Conservation (phyloP, 2,113 vertebrate species). For the Callopanchax toddi region DNA sequence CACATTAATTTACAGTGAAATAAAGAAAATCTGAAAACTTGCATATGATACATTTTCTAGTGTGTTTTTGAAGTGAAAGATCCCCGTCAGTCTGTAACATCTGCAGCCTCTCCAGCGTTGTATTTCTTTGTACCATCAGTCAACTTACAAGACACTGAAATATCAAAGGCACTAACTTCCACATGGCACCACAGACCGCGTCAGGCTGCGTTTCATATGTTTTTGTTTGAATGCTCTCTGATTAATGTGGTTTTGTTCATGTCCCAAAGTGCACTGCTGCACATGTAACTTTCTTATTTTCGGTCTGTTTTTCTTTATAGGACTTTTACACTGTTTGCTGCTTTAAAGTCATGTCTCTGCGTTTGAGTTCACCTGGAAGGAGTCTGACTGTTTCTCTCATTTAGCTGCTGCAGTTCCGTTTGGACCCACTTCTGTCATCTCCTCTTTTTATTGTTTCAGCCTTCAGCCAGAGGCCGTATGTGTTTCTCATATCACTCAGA, state of each 20-base stretch:
- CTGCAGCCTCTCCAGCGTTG: not conserved
- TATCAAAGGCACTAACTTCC: not conserved
- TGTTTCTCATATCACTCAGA: not conserved
- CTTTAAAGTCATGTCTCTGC: not conserved
- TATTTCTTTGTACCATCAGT: not conserved
- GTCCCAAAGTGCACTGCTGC: not conserved
- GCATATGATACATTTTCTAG: not conserved
- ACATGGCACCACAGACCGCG: slow-evolving; percentile 1
- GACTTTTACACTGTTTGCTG: not conserved
- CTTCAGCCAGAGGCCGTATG: not conserved
- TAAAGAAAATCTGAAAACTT: not conserved
- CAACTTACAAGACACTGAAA: not conserved
- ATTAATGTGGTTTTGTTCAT: slow-evolving; percentile 20
- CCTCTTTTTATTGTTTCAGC: not conserved
- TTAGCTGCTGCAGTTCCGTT: not conserved
- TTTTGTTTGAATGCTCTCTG: not conserved
- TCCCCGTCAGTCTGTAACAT: not conserved
- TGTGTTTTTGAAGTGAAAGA: not conserved
- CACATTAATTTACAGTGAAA: not conserved
- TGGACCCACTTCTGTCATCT: slow-evolving; percentile 1
- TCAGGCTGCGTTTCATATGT: not conserved
- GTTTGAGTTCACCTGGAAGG: slow-evolving; percentile 9
- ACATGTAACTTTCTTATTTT: not conserved
- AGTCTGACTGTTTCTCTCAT: not conserved
- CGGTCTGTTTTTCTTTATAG: slow-evolving; percentile 8